Evolutionary conservation across 2,113 vertebrate species (phyloP).

Genomic region (Odontophorus gujanensis): DNA sequence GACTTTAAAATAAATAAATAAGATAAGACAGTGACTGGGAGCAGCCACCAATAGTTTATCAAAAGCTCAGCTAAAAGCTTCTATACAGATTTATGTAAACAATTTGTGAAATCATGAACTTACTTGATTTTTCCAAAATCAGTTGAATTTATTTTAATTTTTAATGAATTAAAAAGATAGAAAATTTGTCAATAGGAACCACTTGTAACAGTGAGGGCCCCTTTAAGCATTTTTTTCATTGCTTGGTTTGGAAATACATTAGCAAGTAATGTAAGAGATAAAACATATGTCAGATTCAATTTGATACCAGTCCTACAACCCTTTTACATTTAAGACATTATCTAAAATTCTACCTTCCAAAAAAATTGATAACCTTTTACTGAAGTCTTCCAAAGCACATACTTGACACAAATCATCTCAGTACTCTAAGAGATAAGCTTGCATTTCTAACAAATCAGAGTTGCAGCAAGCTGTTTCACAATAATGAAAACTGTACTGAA

Average conservation of each 20-base stretch:
- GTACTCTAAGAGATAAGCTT: background rate
- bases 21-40: too few species aligned
- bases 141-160: background rate
- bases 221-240: background rate
- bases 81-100: background rate
- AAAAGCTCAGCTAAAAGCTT: background rate
- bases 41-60: too few species aligned
- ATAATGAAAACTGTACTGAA: background rate
- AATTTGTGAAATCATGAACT: background rate
- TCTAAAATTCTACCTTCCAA: conserved; percentile 13
- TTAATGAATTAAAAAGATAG: too few species aligned
- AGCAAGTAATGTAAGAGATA: background rate
- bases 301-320: background rate
- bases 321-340: background rate
- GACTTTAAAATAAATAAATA: too few species aligned
- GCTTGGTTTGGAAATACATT: background rate
- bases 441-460: conserved; percentile 1
- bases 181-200: background rate
- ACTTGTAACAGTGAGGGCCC: background rate
- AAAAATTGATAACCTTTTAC: background rate
- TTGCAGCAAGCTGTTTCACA: background rate
- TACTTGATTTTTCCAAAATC: background rate
- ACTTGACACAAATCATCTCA: background rate
- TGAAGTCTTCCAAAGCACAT: background rate
- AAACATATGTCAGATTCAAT: conserved; percentile 20